Evolutionary conservation across 2,797 vertebrate species (phyloP).

Genomic region (Arremon aurantiirostris): DNA sequence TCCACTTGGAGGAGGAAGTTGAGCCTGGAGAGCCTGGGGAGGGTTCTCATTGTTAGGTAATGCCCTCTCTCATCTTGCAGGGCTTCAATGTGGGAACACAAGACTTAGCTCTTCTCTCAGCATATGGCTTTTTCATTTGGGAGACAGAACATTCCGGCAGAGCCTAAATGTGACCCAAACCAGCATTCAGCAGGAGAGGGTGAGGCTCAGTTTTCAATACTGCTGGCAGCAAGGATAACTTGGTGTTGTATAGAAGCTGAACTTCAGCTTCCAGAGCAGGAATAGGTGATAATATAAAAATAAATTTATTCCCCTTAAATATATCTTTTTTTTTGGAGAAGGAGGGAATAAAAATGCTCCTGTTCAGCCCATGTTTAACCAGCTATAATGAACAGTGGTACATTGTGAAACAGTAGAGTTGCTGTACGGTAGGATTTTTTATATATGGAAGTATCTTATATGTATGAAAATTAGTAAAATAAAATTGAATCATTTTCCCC

Average conservation of each 20-base stretch:
- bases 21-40: neutral
- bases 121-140: accelerated
- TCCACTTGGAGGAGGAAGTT: neutral
- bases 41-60: neutral
- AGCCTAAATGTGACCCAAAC: neutral
- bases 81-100: neutral
- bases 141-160: neutral
- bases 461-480: neutral
- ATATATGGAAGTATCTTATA: neutral
- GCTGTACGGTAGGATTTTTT: neutral
- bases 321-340: neutral
- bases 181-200: neutral
- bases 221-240: neutral
- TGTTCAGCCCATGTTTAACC: neutral
- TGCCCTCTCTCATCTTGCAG: neutral
- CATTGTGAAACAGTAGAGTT: neutral
- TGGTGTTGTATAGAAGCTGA: neutral
- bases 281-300: neutral
- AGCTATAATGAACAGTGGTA: neutral
- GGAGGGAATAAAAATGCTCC: neutral
- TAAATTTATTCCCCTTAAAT: neutral
- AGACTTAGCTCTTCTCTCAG: neutral
- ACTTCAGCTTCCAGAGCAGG: neutral
- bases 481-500: neutral
- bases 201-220: neutral